Evolutionary conservation across 2,113 vertebrate genomes (phyloP).

Genomic region (Poeciliopsis turrubarensis): DNA sequence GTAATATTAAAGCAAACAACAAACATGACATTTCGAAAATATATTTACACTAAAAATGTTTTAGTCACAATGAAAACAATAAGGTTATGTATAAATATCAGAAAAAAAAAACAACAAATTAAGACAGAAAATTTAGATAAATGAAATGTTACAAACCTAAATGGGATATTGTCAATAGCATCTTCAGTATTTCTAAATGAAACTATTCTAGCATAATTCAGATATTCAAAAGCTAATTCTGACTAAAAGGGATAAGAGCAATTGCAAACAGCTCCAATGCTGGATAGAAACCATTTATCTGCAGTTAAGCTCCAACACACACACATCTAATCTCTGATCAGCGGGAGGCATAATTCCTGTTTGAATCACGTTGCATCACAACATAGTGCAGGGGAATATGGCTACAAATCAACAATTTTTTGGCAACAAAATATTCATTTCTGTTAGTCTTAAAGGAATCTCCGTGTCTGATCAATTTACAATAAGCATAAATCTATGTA

Average conservation of each 20-base stretch:
- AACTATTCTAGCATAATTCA: not conserved
- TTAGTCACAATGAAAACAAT: too few relatives aligned
- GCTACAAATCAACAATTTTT: conserved; percentile 3
- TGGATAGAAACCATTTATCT: conserved; percentile 46
- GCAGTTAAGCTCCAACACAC: conserved; percentile 52
- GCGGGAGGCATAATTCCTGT: conserved; percentile 57
- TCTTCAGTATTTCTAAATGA: not conserved
- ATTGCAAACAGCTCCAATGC: conserved; percentile 36
- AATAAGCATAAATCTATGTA: too few relatives aligned
- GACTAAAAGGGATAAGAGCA: conserved; percentile 24
- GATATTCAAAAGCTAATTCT: conserved; percentile 32
- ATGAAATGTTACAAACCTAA: not conserved
- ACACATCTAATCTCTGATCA: conserved; percentile 31
- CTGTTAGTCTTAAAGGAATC: not conserved
- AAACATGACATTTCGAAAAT: too few relatives aligned
- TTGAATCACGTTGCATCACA: conserved; percentile 47
- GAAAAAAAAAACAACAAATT: not conserved
- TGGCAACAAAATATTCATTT: not conserved
- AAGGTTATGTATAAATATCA: too few relatives aligned
- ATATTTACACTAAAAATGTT: too few relatives aligned
- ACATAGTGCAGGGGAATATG: conserved; percentile 5
- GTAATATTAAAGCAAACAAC: too few relatives aligned
- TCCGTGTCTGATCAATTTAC: not conserved
- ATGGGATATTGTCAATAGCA: not conserved
- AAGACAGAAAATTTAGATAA: not conserved